A percentile compares a stretch with the other conserved stretches of the same genome.
Evolutionary conservation across 2,113 vertebrate genomes (phyloP).

Genomic region (Microtus pennsylvanicus): DNA sequence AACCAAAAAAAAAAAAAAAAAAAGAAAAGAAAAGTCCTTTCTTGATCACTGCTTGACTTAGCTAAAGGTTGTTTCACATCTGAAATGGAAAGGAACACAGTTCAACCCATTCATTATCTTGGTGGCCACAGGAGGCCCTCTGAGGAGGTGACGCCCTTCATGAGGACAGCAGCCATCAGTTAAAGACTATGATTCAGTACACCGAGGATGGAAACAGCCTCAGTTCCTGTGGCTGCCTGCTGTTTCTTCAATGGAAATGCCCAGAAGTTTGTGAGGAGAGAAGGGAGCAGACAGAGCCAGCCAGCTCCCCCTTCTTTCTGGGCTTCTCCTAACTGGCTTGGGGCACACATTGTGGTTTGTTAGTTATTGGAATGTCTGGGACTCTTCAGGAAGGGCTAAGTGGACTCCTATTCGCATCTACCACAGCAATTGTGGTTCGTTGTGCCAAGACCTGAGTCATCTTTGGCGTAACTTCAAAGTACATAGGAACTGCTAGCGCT

Average conservation of each 20-base stretch:
- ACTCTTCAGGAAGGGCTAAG: constrained; percentile 25
- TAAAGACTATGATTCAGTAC: constrained; percentile 1
- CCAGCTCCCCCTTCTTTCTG: not conserved
- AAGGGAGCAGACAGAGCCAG: not conserved
- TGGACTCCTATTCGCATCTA: not conserved
- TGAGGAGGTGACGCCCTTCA: not conserved
- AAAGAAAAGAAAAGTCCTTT: constrained; percentile 27
- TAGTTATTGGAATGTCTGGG: not conserved
- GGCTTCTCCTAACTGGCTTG: not conserved
- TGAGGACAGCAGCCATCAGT: constrained; percentile 5
- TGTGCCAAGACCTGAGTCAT: not conserved
- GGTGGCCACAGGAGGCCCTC: constrained; percentile 7
- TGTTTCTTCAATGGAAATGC: not conserved
- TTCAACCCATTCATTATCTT: not conserved
- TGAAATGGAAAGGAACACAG: constrained; percentile 23
- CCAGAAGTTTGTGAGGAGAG: not conserved
- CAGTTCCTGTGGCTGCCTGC: not conserved
- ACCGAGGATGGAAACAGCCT: not conserved
- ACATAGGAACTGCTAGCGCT: not conserved
- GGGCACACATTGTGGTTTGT: not conserved
- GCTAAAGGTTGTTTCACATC: constrained; percentile 21
- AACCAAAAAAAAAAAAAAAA: too few species aligned
- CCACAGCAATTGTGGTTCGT: constrained; percentile 27
- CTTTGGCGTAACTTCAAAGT: not conserved
- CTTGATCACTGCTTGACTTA: not conserved